Percentiles rank a stretch among this genome's conserved stretches.
Conservation (phyloP, 1,140 invertebrate species). For the Neotoxoptera formosana region DNA sequence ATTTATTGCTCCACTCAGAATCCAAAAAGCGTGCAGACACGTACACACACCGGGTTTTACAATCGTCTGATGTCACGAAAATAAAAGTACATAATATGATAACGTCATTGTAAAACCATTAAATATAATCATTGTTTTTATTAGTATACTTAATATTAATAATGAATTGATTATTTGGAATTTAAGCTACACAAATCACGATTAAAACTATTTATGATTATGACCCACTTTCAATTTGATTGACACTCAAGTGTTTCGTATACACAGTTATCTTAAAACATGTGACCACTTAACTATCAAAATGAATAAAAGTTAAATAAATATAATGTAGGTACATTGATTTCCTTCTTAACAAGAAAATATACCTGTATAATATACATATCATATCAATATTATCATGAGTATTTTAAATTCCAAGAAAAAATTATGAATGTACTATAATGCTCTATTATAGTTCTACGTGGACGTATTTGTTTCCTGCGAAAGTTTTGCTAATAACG, state of each 20-base stretch:
- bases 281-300: background rate
- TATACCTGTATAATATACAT: background rate
- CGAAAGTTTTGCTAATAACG: background rate
- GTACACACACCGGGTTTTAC: background rate
- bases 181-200: background rate
- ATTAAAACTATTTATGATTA: background rate
- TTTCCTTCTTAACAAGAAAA: background rate
- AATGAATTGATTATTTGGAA: background rate
- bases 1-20: background rate
- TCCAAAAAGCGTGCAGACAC: background rate
- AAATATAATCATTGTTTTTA: background rate
- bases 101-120: background rate
- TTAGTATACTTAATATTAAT: background rate
- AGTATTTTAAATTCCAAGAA: background rate
- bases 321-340: background rate
- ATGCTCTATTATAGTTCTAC: background rate
- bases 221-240: background rate
- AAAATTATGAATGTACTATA: background rate
- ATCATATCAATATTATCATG: background rate
- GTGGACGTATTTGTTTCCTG: background rate
- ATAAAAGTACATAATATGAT: background rate
- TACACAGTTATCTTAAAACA: background rate
- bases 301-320: background rate
- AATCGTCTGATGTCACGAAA: background rate
- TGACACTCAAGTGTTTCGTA: background rate